A percentile compares a stretch with the other conserved stretches of the same genome.
These are phyloP conservation scores for Prunella fulvescens DNA, from an alignment of 2,113 vertebrate genomes.

Conservation along the genomic window DNA sequence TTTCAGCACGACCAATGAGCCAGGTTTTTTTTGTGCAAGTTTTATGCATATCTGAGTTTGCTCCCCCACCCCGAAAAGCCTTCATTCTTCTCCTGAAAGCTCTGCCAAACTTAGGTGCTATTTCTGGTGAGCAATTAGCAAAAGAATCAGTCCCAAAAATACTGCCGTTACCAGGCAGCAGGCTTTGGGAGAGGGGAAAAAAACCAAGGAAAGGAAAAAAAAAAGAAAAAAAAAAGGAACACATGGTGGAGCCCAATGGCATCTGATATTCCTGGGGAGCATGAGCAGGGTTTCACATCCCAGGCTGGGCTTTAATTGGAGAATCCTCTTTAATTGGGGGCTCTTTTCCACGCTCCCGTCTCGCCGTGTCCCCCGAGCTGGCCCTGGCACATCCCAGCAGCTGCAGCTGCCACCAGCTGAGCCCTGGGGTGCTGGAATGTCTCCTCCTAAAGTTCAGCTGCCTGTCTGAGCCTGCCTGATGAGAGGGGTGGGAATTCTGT, in stretches of 20 bases:
- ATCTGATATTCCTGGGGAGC: background rate
- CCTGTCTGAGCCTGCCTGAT: background rate
- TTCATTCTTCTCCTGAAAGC: constrained; percentile 60
- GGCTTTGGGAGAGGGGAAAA: background rate
- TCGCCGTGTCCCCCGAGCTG: background rate
- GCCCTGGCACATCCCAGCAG: background rate
- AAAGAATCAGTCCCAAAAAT: constrained; percentile 65
- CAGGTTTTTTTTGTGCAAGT: background rate
- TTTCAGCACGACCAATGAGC: background rate
- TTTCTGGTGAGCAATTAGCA: constrained; percentile 72
- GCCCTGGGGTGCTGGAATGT: background rate
- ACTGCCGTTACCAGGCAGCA: constrained; percentile 67
- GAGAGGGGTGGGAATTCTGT: background rate
- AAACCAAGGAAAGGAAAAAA: background rate
- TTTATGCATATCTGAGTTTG: constrained; percentile 3
- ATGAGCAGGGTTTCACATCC: background rate
- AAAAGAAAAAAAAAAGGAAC: background rate
- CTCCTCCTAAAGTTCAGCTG: background rate
- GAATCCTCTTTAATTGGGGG: background rate
- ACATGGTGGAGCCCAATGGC: constrained; percentile 5
- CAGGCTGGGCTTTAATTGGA: constrained; percentile 5
- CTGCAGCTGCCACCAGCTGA: background rate
- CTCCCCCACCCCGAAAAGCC: background rate
- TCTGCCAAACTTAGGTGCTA: constrained; percentile 66
- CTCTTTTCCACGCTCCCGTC: background rate